A percentile compares a stretch with the other conserved stretches of the same genome.
These are phyloP conservation scores for Tipula confusa DNA, from an alignment of 2,888 invertebrate genomes.

Conservation along the genomic window DNA sequence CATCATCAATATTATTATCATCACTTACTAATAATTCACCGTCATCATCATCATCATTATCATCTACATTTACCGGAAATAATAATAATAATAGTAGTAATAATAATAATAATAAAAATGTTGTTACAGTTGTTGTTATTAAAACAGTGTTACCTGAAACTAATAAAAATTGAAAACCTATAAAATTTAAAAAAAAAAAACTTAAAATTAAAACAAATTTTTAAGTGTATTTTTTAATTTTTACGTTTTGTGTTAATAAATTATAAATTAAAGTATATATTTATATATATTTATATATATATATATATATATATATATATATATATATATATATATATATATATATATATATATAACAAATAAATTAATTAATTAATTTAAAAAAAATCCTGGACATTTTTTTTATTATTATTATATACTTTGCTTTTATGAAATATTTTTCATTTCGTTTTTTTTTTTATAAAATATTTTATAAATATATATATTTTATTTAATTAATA, in stretches of 20 bases:
- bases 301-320: constrained; percentile 8
- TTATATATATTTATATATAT: constrained; percentile 31
- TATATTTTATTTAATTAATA: neutral
- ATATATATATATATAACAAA: constrained; percentile 20
- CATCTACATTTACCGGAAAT: neutral
- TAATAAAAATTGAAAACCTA: constrained; percentile 29
- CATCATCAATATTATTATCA: constrained; percentile 37
- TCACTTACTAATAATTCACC: constrained; percentile 36
- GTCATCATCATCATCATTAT: constrained; percentile 40
- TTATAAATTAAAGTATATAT: constrained; percentile 31
- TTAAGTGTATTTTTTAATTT: constrained; percentile 4
- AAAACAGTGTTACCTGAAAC: constrained; percentile 52
- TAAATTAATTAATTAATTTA: constrained; percentile 12
- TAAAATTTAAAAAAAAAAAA: constrained; percentile 32
- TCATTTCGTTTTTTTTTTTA: neutral
- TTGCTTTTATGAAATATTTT: neutral
- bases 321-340: neutral
- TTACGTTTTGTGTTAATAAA: too few species aligned
- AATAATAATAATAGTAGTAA: constrained; percentile 32
- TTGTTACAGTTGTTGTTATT: constrained; percentile 53
- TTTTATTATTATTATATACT: constrained; percentile 8
- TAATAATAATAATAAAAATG: constrained; percentile 40
- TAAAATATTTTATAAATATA: neutral
- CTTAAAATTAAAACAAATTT: constrained; percentile 31
- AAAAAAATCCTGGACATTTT: neutral